These are phyloP conservation scores for Erithacus rubecula DNA, from an alignment of 2,797 vertebrate genomes.

Conservation along the genomic window DNA sequence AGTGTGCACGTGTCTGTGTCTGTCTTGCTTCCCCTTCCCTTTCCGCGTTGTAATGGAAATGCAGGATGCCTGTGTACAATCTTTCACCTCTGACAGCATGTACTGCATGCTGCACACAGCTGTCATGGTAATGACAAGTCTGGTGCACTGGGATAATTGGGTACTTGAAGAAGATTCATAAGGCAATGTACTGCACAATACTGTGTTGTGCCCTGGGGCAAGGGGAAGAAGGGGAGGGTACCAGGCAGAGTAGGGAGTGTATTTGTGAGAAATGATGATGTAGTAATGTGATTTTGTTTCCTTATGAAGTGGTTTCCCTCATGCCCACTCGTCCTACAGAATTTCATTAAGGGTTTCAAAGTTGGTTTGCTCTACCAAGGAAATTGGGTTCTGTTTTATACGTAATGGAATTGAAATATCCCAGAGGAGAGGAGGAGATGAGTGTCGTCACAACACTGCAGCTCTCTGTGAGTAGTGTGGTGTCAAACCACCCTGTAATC, in stretches of 20 bases:
- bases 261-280: constrained; percentile 68
- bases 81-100: constrained; percentile 74
- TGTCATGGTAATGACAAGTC: constrained; percentile 75
- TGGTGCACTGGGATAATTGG: constrained; percentile 76
- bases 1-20: not conserved
- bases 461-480: constrained; percentile 11
- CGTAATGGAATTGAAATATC: not conserved
- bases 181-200: constrained; percentile 63
- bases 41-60: constrained; percentile 64
- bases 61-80: constrained; percentile 35
- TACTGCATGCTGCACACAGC: constrained; percentile 43
- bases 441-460: not conserved
- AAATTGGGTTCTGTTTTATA: not conserved
- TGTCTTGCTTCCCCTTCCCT: not conserved
- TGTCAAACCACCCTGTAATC: constrained; percentile 62
- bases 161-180: constrained; percentile 81
- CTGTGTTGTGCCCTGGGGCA: constrained; percentile 68
- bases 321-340: not conserved
- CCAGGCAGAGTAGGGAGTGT: constrained; percentile 28
- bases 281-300: constrained; percentile 56
- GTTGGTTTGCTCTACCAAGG: not conserved
- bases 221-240: constrained; percentile 36
- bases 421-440: not conserved
- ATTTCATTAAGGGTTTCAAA: constrained; percentile 39
- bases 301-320: not conserved